phyloP scores from a whole-genome alignment of 2,888 invertebrate genomes.

The Nipponacmea schrenckii region DNA sequence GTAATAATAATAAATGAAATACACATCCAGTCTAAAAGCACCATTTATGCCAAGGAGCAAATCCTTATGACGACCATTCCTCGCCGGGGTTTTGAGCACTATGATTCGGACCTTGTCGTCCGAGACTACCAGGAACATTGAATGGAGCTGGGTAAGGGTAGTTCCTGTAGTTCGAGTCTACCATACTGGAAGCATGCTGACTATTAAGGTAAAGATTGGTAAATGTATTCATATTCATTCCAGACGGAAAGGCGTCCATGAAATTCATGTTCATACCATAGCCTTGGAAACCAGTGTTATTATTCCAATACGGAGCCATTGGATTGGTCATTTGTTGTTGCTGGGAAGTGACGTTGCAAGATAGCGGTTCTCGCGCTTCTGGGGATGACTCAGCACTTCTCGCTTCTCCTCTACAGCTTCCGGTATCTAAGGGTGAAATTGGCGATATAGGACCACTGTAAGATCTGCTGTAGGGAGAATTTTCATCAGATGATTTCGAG shows the following conservation, averaged over 20 bases:
- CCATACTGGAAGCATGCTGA: background rate
- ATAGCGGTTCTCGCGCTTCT: constrained; percentile 6
- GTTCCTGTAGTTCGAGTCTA: background rate
- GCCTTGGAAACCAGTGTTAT: background rate
- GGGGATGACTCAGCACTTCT: constrained; percentile 10
- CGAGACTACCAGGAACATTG: background rate
- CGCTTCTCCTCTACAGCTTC: background rate
- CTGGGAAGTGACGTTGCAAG: constrained; percentile 9
- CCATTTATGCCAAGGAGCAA: background rate
- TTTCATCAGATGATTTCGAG: constrained; percentile 15
- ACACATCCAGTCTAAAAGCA: background rate
- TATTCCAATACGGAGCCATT: constrained; percentile 12
- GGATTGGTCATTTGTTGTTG: background rate
- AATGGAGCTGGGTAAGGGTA: background rate
- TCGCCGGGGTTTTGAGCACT: background rate
- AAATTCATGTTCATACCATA: constrained; percentile 5
- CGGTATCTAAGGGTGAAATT: constrained; percentile 5
- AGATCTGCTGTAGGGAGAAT: constrained; percentile 15
- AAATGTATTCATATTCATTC: background rate
- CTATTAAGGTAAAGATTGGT: background rate
- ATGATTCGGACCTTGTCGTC: background rate
- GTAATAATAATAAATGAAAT: too few relatives aligned
- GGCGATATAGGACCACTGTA: constrained; percentile 7
- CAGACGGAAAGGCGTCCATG: constrained; percentile 1
- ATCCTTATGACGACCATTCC: background rate